Base-by-base conservation (phyloP, 37 sponge, comb jelly and placozoan species). In the Ephydatia muelleri region DNA sequence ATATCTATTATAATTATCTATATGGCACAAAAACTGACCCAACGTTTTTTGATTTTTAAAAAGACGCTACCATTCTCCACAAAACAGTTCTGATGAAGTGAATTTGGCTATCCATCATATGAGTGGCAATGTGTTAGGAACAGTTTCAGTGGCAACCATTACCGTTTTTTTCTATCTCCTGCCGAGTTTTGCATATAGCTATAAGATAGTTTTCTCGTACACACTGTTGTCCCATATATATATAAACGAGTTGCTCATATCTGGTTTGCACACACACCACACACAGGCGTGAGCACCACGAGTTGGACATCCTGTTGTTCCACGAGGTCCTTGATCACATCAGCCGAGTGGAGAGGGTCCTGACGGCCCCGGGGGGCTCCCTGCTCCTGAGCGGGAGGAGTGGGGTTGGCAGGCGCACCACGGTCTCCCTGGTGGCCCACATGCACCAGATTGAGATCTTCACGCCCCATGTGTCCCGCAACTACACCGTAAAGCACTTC, bases 371-470 rank as follows among this genome's bases (percentile, higher is more conserved):
- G 1, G 90, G 97, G 5, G 99, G 99, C 12, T 94, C 95, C 6
- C 89, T 99, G 12, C 87, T 99, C 33, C 79, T 99, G 32, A 95
- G 89, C 47, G 99, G 99, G 65, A 83, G 92, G 65, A 95, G 98
- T 85, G 99, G 99, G 2, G 99, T 95, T 13, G 99, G 99, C 5
- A 76, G 99, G 38, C 82, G 92, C 57, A 91, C 94, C 19, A 92
- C 97, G 13, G 85, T 99, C n/a, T 38, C 68, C 9, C 83, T 99
- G 32, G 90, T 91, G 35, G 84, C 94, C 27, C 92, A 93, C 89
- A 80, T 91, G 86, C 97, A 94, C 75, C 83, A 88, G 65, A 82
- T 95, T 69, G 79, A 86, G 38, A 35, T 99, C 19, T 35, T 92
- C 80, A 83, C 98, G 3, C 99, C 99, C 0, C 90, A 89, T 28